Percentiles rank a stretch among this genome's conserved stretches.
These are phyloP conservation scores for Cantharis nigra DNA, from an alignment of 2,888 invertebrate species.

Conservation along the genomic window DNA sequence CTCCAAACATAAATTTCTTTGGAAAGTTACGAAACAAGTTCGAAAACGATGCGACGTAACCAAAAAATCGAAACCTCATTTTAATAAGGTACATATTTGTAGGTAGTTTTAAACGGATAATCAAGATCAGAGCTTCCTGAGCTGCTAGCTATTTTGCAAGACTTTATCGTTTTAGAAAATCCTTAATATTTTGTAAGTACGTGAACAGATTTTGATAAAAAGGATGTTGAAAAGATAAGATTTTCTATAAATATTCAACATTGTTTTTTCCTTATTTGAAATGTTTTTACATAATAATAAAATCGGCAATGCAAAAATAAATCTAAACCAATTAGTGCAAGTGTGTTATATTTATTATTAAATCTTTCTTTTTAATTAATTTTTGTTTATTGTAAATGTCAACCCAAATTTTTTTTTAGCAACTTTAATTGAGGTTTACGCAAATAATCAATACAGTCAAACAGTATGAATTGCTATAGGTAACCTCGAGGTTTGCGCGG, in stretches of 20 bases:
- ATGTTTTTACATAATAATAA: not conserved
- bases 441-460: too few relatives aligned
- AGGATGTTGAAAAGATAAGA: not conserved
- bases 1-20: not conserved
- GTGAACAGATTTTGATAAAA: not conserved
- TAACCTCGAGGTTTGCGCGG: too few relatives aligned
- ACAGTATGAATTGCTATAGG: too few relatives aligned
- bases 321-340: not conserved
- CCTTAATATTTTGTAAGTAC: not conserved
- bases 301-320: not conserved
- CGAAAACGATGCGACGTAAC: not conserved
- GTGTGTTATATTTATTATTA: not conserved
- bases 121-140: not conserved
- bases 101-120: not conserved
- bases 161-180: not conserved
- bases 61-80: not conserved
- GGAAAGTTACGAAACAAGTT: not conserved
- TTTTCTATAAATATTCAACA: not conserved
- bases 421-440: not conserved
- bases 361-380: not conserved
- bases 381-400: not conserved
- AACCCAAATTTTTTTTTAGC: not conserved
- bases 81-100: not conserved
- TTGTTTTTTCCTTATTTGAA: not conserved
- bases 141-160: not conserved